These are phyloP conservation scores for Sipha maydis DNA, from an alignment of 2,888 invertebrate genomes.

Conservation along the genomic window DNA sequence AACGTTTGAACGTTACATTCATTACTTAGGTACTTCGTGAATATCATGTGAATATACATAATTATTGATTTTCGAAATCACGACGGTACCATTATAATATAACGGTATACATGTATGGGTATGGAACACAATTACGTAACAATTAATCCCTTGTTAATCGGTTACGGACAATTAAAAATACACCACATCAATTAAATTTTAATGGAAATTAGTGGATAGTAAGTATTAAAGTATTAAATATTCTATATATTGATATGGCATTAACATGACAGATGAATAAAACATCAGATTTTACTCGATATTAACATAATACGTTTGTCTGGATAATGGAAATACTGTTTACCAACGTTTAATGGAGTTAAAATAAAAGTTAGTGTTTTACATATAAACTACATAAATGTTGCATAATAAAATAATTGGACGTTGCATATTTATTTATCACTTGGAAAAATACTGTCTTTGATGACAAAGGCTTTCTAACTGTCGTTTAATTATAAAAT, in stretches of 20 bases:
- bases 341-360: neutral
- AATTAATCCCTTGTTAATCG: conserved; percentile 27
- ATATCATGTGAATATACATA: too few relatives aligned
- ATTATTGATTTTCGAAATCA: conserved; percentile 11
- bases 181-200: conserved; percentile 9
- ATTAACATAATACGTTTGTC: neutral
- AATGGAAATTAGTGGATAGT: conserved; percentile 13
- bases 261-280: conserved; percentile 16
- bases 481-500: too few relatives aligned
- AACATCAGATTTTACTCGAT: neutral
- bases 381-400: neutral
- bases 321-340: neutral
- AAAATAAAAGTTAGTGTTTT: neutral
- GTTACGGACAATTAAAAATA: conserved; percentile 29
- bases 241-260: conserved; percentile 19
- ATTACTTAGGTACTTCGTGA: too few relatives aligned
- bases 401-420: too few relatives aligned
- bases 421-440: too few relatives aligned
- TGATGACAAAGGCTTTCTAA: too few relatives aligned
- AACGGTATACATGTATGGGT: neutral
- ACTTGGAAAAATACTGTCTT: too few relatives aligned
- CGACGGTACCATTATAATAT: neutral
- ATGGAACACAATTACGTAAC: neutral
- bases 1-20: too few relatives aligned
- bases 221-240: conserved; percentile 26